A percentile compares a stretch with the other conserved stretches of the same genome.
Evolutionary conservation across 2,797 vertebrate genomes (phyloP).

Genomic region (Kryptolebias ocellatus): DNA sequence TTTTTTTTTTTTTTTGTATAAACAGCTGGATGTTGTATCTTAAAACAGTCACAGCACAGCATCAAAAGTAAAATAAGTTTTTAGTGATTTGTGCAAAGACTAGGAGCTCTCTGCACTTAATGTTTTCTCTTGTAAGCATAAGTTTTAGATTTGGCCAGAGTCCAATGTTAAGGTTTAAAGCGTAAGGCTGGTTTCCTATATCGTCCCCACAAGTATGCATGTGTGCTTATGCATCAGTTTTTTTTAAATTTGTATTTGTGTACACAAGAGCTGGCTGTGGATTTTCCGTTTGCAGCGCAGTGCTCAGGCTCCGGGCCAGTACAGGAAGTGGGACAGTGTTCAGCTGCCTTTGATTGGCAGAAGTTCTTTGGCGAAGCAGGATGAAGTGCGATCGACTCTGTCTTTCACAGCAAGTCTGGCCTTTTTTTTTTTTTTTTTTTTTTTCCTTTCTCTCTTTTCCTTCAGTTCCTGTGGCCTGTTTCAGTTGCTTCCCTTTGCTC

Average conservation of each 20-base stretch:
- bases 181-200: neutral
- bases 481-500: constrained; percentile 27
- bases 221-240: constrained; percentile 6
- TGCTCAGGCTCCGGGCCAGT: constrained; percentile 46
- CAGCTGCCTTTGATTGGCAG: constrained; percentile 64
- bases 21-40: too few species aligned
- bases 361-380: constrained; percentile 43
- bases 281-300: constrained; percentile 16
- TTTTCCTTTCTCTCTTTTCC: neutral
- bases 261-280: constrained; percentile 20
- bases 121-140: neutral
- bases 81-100: neutral
- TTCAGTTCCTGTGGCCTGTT: constrained; percentile 31
- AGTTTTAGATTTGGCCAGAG: neutral
- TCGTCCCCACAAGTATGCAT: neutral
- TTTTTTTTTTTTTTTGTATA: too few species aligned
- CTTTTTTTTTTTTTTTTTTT: constrained; percentile 6
- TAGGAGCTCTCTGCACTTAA: neutral
- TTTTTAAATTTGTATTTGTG: neutral
- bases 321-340: constrained; percentile 57
- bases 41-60: neutral
- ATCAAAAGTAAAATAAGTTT: neutral
- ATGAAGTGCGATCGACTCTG: constrained; percentile 50
- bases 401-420: constrained; percentile 36
- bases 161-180: neutral